phyloP scores from a whole-genome alignment of 2,888 invertebrate species.

The Deilephila elpenor region DNA sequence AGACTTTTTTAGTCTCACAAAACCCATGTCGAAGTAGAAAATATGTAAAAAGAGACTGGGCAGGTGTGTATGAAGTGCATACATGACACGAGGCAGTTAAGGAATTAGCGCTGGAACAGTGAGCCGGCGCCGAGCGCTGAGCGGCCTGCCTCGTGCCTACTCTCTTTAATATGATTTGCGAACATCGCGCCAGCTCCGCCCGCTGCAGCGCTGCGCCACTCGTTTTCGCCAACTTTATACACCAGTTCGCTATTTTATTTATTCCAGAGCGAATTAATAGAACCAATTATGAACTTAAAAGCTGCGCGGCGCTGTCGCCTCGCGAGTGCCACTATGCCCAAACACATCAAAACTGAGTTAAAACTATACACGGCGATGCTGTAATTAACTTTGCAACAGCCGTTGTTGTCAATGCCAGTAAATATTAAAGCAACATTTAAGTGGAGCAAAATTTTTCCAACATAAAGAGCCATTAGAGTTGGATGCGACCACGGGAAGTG shows the following conservation, averaged over 20 bases:
- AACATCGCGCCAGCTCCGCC: constrained; percentile 28
- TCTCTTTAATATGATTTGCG: constrained; percentile 74
- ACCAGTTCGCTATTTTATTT: constrained; percentile 45
- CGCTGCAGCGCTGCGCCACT: constrained; percentile 51
- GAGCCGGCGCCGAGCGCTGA: constrained; percentile 42
- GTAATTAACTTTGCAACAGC: background rate
- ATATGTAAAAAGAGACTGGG: no score
- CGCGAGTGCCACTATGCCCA: background rate
- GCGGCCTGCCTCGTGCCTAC: constrained; percentile 39
- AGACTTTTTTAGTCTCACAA: no score
- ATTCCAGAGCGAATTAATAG: constrained; percentile 10
- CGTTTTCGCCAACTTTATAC: constrained; percentile 71
- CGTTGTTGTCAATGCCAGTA: background rate
- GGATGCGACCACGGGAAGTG: constrained; percentile 79
- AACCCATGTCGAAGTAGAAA: no score
- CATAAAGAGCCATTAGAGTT: constrained; percentile 77
- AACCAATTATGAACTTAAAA: constrained; percentile 25
- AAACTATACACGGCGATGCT: background rate
- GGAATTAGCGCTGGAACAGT: constrained; percentile 57
- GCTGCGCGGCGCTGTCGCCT: background rate
- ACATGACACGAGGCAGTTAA: constrained; percentile 37
- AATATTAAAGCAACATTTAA: background rate
- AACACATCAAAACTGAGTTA: constrained; percentile 40
- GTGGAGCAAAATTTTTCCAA: constrained; percentile 47
- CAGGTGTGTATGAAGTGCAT: constrained; percentile 35